These are phyloP conservation scores for human (Homo sapiens) DNA, from an alignment of 2,113 vertebrate genomes.

Conservation along the genomic window GRCh38 chr5:103707501-103708000, in stretches of 20 bases:
- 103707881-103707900: constrained; percentile 8
- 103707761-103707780: constrained; percentile 72
- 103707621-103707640: constrained; percentile 82
- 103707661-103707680: constrained; percentile 78
- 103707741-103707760: constrained; percentile 74
- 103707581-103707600: constrained; percentile 81
- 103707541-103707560: constrained; percentile 72
- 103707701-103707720: constrained; percentile 74
- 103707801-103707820: constrained; percentile 29
- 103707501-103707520: constrained; percentile 52
- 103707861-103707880: constrained; percentile 40
- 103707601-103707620: constrained; percentile 79
- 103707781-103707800: constrained; percentile 67
- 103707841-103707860: constrained; percentile 41
- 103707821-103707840: constrained; percentile 26
- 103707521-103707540: constrained; percentile 54
- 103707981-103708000: not conserved
- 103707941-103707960: not conserved
- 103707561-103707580: constrained; percentile 80
- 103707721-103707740: constrained; percentile 70
- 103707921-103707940: not conserved
- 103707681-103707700: constrained; percentile 80
- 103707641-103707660: constrained; percentile 81
- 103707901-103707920: not conserved
- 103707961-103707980: not conserved